These are phyloP conservation scores for Tychaedon coryphoeus DNA, from an alignment of 2,113 vertebrate species.

Conservation along the genomic window DNA sequence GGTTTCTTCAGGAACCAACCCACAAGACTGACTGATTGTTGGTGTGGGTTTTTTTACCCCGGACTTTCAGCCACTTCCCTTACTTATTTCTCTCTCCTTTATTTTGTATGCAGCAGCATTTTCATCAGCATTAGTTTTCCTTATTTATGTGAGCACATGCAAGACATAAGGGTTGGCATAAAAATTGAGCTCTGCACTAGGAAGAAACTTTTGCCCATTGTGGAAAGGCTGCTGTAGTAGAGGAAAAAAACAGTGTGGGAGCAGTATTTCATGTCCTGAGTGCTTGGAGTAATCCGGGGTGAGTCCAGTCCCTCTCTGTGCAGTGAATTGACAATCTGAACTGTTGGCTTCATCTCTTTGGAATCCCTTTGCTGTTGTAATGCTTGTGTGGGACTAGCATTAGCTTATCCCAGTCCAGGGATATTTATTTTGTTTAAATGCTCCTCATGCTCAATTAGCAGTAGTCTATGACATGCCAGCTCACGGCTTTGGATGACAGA, in stretches of 20 bases:
- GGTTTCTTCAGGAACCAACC: neutral
- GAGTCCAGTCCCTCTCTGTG: neutral
- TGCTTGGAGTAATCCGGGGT: neutral
- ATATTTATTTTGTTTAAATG: neutral
- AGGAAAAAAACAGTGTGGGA: neutral
- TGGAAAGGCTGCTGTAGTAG: neutral
- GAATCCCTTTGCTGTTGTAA: neutral
- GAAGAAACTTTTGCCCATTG: neutral
- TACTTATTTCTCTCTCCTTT: neutral
- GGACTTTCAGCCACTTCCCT: neutral
- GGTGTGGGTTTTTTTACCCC: accelerated
- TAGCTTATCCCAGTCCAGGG: neutral
- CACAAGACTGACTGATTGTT: neutral
- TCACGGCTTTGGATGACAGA: neutral
- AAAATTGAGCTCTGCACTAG: neutral
- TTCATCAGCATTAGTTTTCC: neutral
- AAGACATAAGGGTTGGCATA: accelerated
- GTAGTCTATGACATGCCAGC: neutral
- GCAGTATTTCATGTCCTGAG: neutral
- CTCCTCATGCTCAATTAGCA: neutral
- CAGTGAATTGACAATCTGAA: neutral
- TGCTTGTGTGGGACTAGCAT: neutral
- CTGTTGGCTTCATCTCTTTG: neutral
- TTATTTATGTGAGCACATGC: neutral
- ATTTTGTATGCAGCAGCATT: neutral